Base-by-base conservation (phyloP, 2,797 vertebrate genomes). In the Leptoclinus maculatus region DNA sequence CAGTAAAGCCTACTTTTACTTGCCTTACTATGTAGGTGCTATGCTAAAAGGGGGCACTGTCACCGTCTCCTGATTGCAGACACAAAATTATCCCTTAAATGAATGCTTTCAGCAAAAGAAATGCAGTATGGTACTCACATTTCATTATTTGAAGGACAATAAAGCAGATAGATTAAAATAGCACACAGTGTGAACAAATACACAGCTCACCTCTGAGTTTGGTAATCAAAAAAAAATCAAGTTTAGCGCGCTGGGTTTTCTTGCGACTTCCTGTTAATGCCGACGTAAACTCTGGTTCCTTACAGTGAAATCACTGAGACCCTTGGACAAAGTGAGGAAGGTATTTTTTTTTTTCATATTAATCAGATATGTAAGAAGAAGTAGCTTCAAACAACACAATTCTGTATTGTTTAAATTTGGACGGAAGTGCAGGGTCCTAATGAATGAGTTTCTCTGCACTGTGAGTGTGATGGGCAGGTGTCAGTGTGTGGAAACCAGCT, bases 121-220 rank as follows among this genome's bases (percentile, higher is more conserved):
- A 56, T 71, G 45, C 75, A 47, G 72, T 47, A 56, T 77, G 59
- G 75, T 79, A 78, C 76, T 85, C 76, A 77, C 62, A 77, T 82
- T 83, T 85, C 51, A 80, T 86, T 84, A 79, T 88, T 66, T 84
- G 83, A 90, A 88, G 78, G 85, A 81, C 83, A 79, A 74, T 82
- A 80, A 85, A 84, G 62, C 49, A 53, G 66, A 76, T 70, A 38
- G 69, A 84, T 88, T 76, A 78, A 86, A 88, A 80, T 71, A 75
- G 74, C 62, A 16, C 56, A 76, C 17, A 1, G 23, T 76, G 66
- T 78, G 68, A 68, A 88, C 64, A 87, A 81, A 87, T n/a, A 69
- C 56, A 79, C 51, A 77, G 56, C 75, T 83, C 68, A 19, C 65
- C 63, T 83, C 7, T 58, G 69, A 68, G 59, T 82, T 71, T 77